These are phyloP conservation scores for Galeopsomyia nigrocyanea DNA, from an alignment of 2,888 invertebrate genomes.

Conservation along the genomic window DNA sequence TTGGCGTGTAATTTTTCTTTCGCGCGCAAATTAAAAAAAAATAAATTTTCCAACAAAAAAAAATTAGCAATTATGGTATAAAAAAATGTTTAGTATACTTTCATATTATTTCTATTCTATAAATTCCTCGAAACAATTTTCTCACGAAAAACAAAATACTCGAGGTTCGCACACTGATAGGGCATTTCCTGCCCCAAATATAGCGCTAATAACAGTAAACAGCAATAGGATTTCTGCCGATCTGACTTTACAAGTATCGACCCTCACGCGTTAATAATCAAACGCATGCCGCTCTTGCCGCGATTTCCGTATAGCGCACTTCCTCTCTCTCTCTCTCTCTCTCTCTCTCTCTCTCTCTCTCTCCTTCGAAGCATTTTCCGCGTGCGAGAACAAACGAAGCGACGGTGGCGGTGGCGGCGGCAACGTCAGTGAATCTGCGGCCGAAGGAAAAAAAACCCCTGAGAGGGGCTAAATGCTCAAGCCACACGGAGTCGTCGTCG, in stretches of 20 bases:
- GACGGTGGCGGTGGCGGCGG: too few species aligned
- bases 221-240: conserved; percentile 47
- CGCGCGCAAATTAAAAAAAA: too few species aligned
- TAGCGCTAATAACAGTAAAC: too few species aligned
- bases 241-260: conserved; percentile 40
- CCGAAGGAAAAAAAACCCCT: background rate
- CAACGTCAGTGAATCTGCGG: background rate
- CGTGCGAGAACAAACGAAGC: conserved; percentile 14
- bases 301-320: background rate
- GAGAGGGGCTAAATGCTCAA: background rate
- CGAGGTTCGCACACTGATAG: too few species aligned
- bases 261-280: background rate
- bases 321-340: background rate
- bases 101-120: too few species aligned
- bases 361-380: background rate
- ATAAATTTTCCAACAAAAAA: too few species aligned
- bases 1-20: too few species aligned
- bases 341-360: background rate
- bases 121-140: background rate
- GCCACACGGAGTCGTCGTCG: too few species aligned
- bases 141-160: conserved; percentile 7
- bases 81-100: too few species aligned
- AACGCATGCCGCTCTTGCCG: background rate
- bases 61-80: too few species aligned
- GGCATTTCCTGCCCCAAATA: too few species aligned